Evolutionary conservation across 2,113 vertebrate species (phyloP).

Genomic region (Mungos mungo): DNA sequence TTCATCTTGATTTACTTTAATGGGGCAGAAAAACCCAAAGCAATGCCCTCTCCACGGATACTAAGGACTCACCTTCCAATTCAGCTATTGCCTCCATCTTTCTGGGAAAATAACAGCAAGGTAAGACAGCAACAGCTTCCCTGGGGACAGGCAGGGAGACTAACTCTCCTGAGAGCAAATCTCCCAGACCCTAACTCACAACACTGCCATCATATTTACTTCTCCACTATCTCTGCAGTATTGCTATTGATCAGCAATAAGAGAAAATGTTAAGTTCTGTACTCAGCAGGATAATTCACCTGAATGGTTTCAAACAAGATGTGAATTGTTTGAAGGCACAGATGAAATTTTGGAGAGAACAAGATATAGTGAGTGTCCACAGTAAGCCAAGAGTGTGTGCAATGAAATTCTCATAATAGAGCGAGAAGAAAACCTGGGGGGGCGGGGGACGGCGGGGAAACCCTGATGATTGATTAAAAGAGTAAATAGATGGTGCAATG

Average conservation of each 20-base stretch:
- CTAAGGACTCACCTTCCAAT: conserved; percentile 78
- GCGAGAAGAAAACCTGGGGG: not conserved
- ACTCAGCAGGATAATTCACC: not conserved
- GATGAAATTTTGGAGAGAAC: not conserved
- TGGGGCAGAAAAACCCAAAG: conserved; percentile 67
- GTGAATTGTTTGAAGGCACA: not conserved
- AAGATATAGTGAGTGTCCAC: not conserved
- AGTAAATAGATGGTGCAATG: not conserved
- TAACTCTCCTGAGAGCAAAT: not conserved
- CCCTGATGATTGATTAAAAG: not conserved
- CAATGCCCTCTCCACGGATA: conserved; percentile 63
- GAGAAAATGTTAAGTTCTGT: not conserved
- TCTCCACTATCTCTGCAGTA: not conserved
- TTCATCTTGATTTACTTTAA: not conserved
- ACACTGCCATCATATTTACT: rapidly evolving
- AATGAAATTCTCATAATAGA: not conserved
- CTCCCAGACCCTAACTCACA: not conserved
- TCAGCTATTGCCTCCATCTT: conserved; percentile 76
- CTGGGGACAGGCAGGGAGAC: not conserved
- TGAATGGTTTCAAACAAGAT: not conserved
- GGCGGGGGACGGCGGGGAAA: not conserved
- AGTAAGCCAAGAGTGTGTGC: not conserved
- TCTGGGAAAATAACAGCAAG: conserved; percentile 80
- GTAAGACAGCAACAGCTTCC: conserved; percentile 25
- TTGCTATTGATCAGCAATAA: not conserved